Evolutionary conservation across 2,888 invertebrate genomes (phyloP).

Genomic region (Ennomos erosarius): DNA sequence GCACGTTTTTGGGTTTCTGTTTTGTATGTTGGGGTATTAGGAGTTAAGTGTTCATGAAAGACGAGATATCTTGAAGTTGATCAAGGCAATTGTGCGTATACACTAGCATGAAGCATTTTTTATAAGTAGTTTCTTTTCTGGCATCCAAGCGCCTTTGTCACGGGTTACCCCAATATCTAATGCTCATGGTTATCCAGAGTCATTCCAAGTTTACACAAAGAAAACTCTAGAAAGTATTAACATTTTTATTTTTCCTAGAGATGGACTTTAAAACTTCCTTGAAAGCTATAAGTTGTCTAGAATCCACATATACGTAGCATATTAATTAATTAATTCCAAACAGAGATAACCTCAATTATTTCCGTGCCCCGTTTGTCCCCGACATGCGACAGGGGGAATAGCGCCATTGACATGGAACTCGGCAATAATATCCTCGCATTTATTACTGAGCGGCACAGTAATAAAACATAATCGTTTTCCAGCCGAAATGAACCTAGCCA

Average conservation of each 20-base stretch:
- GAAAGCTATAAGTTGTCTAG: slow-evolving; percentile 8
- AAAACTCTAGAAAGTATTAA: too few relatives aligned
- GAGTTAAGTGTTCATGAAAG: too few relatives aligned
- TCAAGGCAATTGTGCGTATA: too few relatives aligned
- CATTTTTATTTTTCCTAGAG: too few relatives aligned
- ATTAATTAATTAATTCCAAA: slow-evolving; percentile 16
- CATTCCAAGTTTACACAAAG: too few relatives aligned
- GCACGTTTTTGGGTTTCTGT: neutral
- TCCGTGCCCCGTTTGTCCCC: slow-evolving; percentile 1
- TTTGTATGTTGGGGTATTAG: neutral
- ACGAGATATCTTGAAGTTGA: too few relatives aligned
- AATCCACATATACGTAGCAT: neutral
- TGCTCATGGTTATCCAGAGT: too few relatives aligned
- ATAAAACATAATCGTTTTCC: slow-evolving; percentile 52
- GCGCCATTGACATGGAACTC: slow-evolving; percentile 34
- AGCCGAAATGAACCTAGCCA: slow-evolving; percentile 39
- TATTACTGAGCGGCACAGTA: slow-evolving; percentile 33
- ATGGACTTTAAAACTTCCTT: too few relatives aligned
- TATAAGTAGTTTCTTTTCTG: too few relatives aligned
- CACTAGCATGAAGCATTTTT: too few relatives aligned
- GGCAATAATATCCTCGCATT: slow-evolving; percentile 36
- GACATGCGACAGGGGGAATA: neutral
- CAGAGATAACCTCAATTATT: slow-evolving; percentile 16
- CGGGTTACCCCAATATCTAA: too few relatives aligned
- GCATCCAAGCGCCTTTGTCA: too few relatives aligned